Percentiles rank a stretch among this genome's conserved stretches.
Evolutionary conservation across 2,888 invertebrate genomes (phyloP).

Genomic region (Euzophera pinguis): DNA sequence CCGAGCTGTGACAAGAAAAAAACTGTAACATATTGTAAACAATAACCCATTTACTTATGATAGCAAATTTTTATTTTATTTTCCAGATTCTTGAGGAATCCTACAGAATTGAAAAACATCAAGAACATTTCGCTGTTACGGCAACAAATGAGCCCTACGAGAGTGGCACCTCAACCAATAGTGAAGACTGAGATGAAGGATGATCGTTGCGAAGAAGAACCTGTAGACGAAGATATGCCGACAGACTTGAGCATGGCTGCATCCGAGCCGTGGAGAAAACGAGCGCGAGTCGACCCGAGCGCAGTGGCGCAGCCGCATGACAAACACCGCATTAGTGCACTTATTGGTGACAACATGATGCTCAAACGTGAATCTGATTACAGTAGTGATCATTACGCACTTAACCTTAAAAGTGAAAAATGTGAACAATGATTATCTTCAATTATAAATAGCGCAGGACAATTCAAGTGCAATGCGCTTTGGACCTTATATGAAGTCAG

Average conservation of each 20-base stretch:
- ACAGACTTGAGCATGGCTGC: conserved; percentile 84
- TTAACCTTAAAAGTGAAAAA: conserved; percentile 76
- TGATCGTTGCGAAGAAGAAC: conserved; percentile 69
- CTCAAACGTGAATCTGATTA: conserved; percentile 70
- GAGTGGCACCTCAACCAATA: conserved; percentile 58
- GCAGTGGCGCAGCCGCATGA: conserved; percentile 50
- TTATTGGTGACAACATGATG: conserved; percentile 73
- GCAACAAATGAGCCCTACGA: conserved; percentile 87
- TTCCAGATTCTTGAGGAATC: conserved; percentile 92
- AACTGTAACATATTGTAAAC: too few relatives aligned
- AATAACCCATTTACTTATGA: too few relatives aligned
- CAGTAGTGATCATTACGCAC: conserved; percentile 64
- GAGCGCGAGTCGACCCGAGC: conserved; percentile 56
- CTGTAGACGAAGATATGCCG: conserved; percentile 83
- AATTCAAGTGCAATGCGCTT: conserved; percentile 45
- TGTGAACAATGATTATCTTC: conserved; percentile 72
- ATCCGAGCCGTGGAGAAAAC: conserved; percentile 71
- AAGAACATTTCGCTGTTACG: conserved; percentile 94
- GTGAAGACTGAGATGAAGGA: conserved; percentile 75
- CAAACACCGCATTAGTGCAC: conserved; percentile 75
- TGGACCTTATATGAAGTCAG: conserved; percentile 39
- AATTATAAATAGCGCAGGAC: conserved; percentile 35
- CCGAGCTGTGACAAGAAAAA: too few relatives aligned
- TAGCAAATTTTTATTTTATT: conserved; percentile 15
- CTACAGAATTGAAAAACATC: conserved; percentile 95